Evolutionary conservation across 2,113 vertebrate genomes (phyloP).

Genomic region (Sapajus apella): DNA sequence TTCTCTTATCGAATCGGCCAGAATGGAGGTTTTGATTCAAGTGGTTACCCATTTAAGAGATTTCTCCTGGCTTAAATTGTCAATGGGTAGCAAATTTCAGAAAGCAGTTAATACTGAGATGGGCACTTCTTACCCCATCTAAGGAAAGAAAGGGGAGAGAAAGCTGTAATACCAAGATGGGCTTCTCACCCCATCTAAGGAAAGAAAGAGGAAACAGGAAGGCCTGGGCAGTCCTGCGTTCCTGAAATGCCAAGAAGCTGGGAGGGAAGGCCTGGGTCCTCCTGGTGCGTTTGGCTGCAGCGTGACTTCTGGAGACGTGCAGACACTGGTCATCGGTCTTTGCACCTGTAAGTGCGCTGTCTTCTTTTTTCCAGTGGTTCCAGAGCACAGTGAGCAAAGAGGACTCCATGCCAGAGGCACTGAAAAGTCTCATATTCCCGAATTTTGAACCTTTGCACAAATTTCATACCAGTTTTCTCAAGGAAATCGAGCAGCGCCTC

Average conservation of each 20-base stretch:
- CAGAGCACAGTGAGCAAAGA: conserved; percentile 91
- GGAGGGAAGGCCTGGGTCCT: too few species aligned
- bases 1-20: background rate
- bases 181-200: background rate
- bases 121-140: background rate
- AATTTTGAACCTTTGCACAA: conserved; percentile 96
- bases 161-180: background rate
- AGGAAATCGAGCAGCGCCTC: conserved; percentile 96
- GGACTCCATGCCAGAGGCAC: conserved; percentile 90
- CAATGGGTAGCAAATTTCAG: background rate
- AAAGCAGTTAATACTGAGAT: accelerated
- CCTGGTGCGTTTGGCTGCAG: accelerated
- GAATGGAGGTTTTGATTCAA: background rate
- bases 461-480: conserved; percentile 96
- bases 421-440: conserved; percentile 91
- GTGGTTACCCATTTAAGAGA: background rate
- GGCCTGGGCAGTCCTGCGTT: accelerated
- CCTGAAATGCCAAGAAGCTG: accelerated
- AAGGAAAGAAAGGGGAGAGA: background rate
- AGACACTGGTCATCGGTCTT: accelerated
- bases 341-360: accelerated
- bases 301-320: too few species aligned
- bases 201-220: background rate
- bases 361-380: conserved; percentile 88
- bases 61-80: background rate